Conservation (phyloP, 2,888 invertebrate genomes). For the Eubasilissa splendida region DNA sequence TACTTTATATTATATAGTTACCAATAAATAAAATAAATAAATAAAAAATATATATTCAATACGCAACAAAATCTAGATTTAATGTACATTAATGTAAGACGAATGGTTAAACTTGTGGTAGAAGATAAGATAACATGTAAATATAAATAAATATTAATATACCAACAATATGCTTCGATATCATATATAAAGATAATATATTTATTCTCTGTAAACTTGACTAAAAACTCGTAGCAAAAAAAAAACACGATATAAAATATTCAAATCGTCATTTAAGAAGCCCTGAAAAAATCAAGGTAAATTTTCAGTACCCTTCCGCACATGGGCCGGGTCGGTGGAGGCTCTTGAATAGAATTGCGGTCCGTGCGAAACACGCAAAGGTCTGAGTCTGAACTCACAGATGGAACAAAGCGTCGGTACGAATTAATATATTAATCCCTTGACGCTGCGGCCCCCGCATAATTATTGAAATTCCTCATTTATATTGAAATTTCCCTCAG, state of each 20-base stretch:
- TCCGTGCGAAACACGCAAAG: conserved; percentile 12
- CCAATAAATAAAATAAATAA: too few relatives aligned
- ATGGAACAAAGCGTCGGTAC: conserved; percentile 14
- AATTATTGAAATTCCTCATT: conserved; percentile 46
- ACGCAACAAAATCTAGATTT: too few relatives aligned
- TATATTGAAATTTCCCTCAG: conserved; percentile 39
- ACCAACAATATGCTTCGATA: too few relatives aligned
- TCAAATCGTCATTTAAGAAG: neutral
- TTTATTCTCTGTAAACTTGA: too few relatives aligned
- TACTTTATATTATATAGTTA: too few relatives aligned
- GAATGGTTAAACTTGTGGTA: too few relatives aligned
- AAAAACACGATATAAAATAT: neutral
- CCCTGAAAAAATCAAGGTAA: neutral
- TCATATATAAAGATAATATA: too few relatives aligned
- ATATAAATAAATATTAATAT: too few relatives aligned
- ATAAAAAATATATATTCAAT: too few relatives aligned
- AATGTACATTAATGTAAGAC: too few relatives aligned
- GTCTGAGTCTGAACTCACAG: neutral
- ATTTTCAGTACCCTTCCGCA: neutral
- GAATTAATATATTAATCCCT: conserved; percentile 46
- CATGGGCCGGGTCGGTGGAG: neutral
- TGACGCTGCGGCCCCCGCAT: conserved; percentile 1
- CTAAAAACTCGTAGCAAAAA: too few relatives aligned
- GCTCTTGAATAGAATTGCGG: neutral
- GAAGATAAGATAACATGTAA: too few relatives aligned